Percentiles rank a stretch among this genome's conserved stretches.
These are phyloP conservation scores for Maconellicoccus hirsutus DNA, from an alignment of 1,140 invertebrate species.

Conservation along the genomic window DNA sequence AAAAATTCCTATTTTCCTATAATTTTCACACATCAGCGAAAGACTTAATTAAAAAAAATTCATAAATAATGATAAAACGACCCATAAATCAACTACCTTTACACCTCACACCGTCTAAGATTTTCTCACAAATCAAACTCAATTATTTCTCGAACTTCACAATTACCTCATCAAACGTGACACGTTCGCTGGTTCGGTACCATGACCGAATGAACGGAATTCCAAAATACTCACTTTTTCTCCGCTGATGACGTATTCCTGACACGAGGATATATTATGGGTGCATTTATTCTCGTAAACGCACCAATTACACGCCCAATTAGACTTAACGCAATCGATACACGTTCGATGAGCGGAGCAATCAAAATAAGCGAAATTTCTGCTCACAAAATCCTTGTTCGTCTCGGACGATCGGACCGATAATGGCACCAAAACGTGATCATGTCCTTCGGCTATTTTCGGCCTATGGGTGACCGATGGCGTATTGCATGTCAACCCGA, in stretches of 20 bases:
- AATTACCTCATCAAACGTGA: too few relatives aligned
- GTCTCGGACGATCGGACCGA: constrained; percentile 86
- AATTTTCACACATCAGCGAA: too few relatives aligned
- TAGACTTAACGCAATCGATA: constrained; percentile 69
- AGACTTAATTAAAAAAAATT: too few relatives aligned
- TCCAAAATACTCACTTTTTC: constrained; percentile 53
- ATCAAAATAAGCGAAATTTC: constrained; percentile 88
- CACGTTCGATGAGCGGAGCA: constrained; percentile 80
- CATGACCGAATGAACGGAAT: too few relatives aligned
- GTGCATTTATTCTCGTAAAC: constrained; percentile 90
- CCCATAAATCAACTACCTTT: too few relatives aligned
- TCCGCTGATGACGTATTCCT: constrained; percentile 66
- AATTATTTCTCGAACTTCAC: too few relatives aligned
- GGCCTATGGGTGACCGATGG: constrained; percentile 65
- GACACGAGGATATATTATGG: constrained; percentile 70
- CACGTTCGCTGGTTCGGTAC: too few relatives aligned
- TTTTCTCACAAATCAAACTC: too few relatives aligned
- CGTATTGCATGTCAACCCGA: constrained; percentile 72
- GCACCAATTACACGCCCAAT: constrained; percentile 93
- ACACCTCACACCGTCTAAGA: too few relatives aligned
- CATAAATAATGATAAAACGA: too few relatives aligned
- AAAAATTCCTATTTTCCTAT: too few relatives aligned
- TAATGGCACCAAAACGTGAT: constrained; percentile 84
- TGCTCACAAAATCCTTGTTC: constrained; percentile 88
- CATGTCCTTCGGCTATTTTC: constrained; percentile 61